phyloP scores from a whole-genome alignment of 2,797 vertebrate species.

The Merluccius polli region DNA sequence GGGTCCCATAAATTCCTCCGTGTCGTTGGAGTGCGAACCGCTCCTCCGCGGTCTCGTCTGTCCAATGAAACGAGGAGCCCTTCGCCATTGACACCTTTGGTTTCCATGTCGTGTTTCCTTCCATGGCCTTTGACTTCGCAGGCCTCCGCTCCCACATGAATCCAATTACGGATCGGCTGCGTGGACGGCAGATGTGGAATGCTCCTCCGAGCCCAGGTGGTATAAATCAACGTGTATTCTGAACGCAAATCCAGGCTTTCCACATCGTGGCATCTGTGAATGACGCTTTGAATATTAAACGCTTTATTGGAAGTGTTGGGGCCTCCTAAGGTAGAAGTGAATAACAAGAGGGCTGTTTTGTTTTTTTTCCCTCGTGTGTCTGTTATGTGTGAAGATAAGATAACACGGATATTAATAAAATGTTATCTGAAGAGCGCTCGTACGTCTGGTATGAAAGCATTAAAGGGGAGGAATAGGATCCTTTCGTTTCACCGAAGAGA shows the following conservation, averaged over 20 bases:
- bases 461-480: background rate
- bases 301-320: background rate
- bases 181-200: conserved; percentile 79
- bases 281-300: conserved; percentile 1
- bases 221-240: conserved; percentile 75
- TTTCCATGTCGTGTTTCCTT: conserved; percentile 47
- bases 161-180: conserved; percentile 80
- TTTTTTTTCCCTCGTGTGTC: too few species aligned
- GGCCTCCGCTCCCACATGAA: conserved; percentile 66
- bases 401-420: background rate
- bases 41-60: background rate
- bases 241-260: conserved; percentile 67
- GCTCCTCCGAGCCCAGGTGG: conserved; percentile 72
- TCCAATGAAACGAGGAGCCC: conserved; percentile 8
- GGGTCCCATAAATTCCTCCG: background rate
- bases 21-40: background rate
- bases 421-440: background rate
- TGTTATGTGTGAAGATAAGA: background rate
- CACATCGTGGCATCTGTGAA: conserved; percentile 68
- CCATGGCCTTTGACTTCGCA: conserved; percentile 47
- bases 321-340: background rate
- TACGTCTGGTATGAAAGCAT: background rate
- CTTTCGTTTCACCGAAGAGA: background rate
- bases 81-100: conserved; percentile 7
- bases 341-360: background rate